Base-by-base conservation (phyloP, 2,113 vertebrate genomes). In the Petrocephalus zakoni region DNA sequence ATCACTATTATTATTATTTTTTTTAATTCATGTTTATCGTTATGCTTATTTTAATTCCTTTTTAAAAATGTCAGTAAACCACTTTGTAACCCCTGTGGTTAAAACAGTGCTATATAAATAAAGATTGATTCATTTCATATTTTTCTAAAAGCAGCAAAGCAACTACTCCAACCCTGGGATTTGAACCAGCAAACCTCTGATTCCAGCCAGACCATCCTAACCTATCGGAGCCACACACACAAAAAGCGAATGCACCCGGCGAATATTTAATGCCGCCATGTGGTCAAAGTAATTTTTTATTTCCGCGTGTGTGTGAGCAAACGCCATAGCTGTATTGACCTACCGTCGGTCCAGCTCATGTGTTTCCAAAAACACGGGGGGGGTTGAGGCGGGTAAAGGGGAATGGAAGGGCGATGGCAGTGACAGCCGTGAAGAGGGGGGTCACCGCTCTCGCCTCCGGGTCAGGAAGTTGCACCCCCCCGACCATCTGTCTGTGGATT, bases 401-500 rank as follows among this genome's bases (percentile, higher is more conserved):
- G 29, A 61, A 42, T 11, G 29, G 55, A 61, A 47, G 55, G 85
- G 21, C 53, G n/a, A 53, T 19, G 78, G 75, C 89, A 89, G 87
- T 29, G 68, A 90, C 22, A 29, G 64, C 46, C 58, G 58, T 88
- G 51, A 75, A 49, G 88, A 13, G 47, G 19, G 47, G 88, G 86
- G 11, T 64, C 15, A 29, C 88, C 78, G 87, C 89, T 90, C 84
- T 84, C 88, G 88, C 90, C 58, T 91, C 56, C 88, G 88, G 94
- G 92, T 94, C 89, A 94, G 95, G 94, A 96, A 95, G 94, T 95
- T 94, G 94, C 42, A 92, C 78, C 90, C 93, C 89, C 90, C 91
- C 86, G 87, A 93, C 95, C 95, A 96, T 96, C 95, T 96, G 95
- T 96, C 93, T 81, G 78, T 93, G 94, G 94, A 94, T 93, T 96